phyloP scores from a whole-genome alignment of 2,888 invertebrate species.

The Agonopterix arenella region DNA sequence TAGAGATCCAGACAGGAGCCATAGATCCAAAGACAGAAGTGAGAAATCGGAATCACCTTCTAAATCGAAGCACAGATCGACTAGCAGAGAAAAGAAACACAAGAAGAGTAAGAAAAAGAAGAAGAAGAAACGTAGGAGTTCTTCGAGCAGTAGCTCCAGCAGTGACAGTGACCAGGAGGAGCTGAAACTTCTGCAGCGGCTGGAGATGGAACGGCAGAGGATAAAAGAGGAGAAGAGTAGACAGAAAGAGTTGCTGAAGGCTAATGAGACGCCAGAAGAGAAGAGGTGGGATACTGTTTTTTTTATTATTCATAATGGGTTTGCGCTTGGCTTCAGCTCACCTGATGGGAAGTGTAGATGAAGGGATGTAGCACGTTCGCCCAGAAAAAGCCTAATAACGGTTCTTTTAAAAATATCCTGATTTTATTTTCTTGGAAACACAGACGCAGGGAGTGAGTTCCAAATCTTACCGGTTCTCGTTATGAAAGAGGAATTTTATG shows the following conservation, averaged over 20 bases:
- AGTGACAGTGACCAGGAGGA: conserved; percentile 73
- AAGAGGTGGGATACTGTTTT: conserved; percentile 73
- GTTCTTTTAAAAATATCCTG: too few relatives aligned
- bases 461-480: too few relatives aligned
- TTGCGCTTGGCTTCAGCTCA: too few relatives aligned
- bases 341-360: too few relatives aligned
- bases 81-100: conserved; percentile 29
- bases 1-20: conserved; percentile 17
- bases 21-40: conserved; percentile 20
- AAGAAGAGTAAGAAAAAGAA: conserved; percentile 44
- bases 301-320: too few relatives aligned
- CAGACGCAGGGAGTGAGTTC: too few relatives aligned
- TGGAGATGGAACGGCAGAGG: conserved; percentile 83
- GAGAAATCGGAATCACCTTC: conserved; percentile 23
- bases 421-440: too few relatives aligned
- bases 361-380: too few relatives aligned
- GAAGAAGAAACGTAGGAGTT: conserved; percentile 44
- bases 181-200: conserved; percentile 81
- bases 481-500: too few relatives aligned
- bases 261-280: conserved; percentile 96
- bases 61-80: conserved; percentile 31
- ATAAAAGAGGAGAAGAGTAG: conserved; percentile 80
- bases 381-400: too few relatives aligned
- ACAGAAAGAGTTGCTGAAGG: conserved; percentile 87
- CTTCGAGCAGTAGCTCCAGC: conserved; percentile 43